phyloP scores from a whole-genome alignment of 1,140 invertebrate species.

The Drosophila azteca region DNA sequence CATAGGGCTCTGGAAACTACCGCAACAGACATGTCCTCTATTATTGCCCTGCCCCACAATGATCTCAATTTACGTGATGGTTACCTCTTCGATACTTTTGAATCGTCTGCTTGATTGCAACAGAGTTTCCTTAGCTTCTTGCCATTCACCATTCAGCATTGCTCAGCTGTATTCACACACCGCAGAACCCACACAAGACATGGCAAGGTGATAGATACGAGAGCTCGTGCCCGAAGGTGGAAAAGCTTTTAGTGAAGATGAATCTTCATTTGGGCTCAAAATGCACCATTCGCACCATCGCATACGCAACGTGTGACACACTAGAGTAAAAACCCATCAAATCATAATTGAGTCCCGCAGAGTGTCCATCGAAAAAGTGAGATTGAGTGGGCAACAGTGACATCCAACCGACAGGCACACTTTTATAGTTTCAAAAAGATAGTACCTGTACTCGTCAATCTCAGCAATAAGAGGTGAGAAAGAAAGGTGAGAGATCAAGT shows the following conservation, averaged over 20 bases:
- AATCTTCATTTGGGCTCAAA: conserved; percentile 7
- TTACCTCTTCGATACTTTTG: conserved; percentile 29
- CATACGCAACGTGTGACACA: conserved; percentile 12
- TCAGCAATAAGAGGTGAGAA: too few species aligned
- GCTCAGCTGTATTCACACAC: neutral
- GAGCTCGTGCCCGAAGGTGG: too few species aligned
- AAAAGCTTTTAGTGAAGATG: conserved; percentile 15
- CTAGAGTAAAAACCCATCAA: conserved; percentile 21
- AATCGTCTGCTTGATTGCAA: conserved; percentile 17
- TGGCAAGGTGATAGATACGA: too few species aligned
- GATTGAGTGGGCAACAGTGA: neutral
- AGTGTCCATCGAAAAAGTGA: conserved; percentile 8
- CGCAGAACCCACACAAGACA: too few species aligned
- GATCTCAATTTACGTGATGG: too few species aligned
- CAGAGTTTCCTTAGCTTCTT: conserved; percentile 37
- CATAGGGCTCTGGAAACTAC: conserved; percentile 1
- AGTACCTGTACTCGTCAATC: too few species aligned
- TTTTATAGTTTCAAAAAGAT: too few species aligned
- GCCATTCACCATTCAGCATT: conserved; percentile 1
- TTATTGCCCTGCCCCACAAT: conserved; percentile 26
- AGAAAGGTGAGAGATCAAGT: too few species aligned
- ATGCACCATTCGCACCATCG: neutral
- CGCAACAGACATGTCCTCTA: conserved; percentile 39
- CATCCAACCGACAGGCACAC: neutral
- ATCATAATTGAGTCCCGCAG: conserved; percentile 23